Percentiles rank a stretch among this genome's conserved stretches.
phyloP scores from a whole-genome alignment of 2,113 vertebrate species.

The Camelus bactrianus region DNA sequence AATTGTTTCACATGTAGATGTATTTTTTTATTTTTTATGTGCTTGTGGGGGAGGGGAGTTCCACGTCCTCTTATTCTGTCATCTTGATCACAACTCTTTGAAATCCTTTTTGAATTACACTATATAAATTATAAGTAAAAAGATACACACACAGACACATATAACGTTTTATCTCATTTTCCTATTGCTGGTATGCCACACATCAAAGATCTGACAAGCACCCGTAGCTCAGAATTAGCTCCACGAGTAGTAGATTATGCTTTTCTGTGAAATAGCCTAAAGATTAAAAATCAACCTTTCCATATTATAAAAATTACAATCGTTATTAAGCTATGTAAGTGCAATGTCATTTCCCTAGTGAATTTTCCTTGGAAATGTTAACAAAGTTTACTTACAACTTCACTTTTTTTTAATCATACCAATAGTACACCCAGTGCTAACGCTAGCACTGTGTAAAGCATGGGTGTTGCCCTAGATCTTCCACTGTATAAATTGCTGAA shows the following conservation, averaged over 20 bases:
- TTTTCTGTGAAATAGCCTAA: neutral
- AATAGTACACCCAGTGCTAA: neutral
- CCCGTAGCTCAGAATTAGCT: neutral
- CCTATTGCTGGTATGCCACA: neutral
- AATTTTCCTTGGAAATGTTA: slow-evolving; percentile 18
- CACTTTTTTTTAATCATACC: neutral
- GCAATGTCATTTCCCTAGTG: neutral
- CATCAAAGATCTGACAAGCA: neutral
- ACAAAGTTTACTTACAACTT: neutral
- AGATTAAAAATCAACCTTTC: neutral
- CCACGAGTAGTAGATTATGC: neutral
- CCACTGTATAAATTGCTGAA: slow-evolving; percentile 44
- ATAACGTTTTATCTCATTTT: neutral
- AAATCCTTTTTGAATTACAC: neutral
- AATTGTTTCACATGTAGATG: no score
- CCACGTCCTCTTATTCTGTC: no score
- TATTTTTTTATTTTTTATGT: no score
- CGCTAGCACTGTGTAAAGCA: neutral
- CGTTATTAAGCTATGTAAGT: neutral
- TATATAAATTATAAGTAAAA: neutral
- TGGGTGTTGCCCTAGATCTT: slow-evolving; percentile 8
- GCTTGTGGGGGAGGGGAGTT: no score
- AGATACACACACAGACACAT: neutral
- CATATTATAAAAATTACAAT: neutral
- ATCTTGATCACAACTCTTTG: no score